These are phyloP conservation scores for Catamblyrhynchus diadema DNA, from an alignment of 2,797 vertebrate genomes.

Conservation along the genomic window DNA sequence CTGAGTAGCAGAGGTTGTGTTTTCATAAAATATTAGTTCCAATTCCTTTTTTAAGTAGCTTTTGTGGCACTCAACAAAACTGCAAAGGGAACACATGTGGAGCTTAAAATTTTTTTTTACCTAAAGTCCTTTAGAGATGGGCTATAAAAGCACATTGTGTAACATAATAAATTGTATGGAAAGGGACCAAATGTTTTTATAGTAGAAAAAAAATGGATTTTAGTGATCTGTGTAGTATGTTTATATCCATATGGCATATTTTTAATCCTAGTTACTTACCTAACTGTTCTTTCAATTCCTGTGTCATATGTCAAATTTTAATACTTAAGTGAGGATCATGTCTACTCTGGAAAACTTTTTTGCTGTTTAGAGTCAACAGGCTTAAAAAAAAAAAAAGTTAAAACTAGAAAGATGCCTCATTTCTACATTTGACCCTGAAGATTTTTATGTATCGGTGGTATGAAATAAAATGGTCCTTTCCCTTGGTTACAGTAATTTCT, in stretches of 20 bases:
- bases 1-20: neutral
- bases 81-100: neutral
- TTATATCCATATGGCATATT: neutral
- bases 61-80: neutral
- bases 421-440: neutral
- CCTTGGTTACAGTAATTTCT: neutral
- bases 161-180: neutral
- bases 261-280: conserved; percentile 29
- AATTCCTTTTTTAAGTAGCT: neutral
- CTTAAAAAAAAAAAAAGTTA: neutral
- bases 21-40: conserved; percentile 2
- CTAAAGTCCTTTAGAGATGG: neutral
- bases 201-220: neutral
- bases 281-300: neutral
- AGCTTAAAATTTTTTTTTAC: conserved; percentile 1
- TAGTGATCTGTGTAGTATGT: neutral
- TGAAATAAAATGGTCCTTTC: conserved; percentile 6
- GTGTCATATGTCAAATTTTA: conserved; percentile 6
- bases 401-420: neutral
- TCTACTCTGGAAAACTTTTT: conserved; percentile 11
- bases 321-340: neutral
- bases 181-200: conserved; percentile 2
- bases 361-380: neutral
- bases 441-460: neutral
- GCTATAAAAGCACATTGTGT: neutral